phyloP scores from a whole-genome alignment of 2,113 vertebrate species.

The Cryptoleucopteryx plumbea region DNA sequence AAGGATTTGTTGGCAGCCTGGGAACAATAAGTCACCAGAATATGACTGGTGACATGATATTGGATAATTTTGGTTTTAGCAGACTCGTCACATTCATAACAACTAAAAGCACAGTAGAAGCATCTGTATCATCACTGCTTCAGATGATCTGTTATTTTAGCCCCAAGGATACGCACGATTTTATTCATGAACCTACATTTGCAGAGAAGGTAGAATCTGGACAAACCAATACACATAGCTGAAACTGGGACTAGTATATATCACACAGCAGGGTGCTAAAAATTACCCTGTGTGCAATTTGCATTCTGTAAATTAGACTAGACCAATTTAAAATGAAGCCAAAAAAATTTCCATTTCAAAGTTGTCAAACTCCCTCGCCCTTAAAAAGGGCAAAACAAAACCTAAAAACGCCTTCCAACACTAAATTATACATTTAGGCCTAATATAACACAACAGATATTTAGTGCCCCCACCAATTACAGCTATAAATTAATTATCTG shows the following conservation, averaged over 20 bases:
- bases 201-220: not conserved
- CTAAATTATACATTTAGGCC: not conserved
- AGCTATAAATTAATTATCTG: conserved; percentile 35
- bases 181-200: not conserved
- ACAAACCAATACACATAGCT: not conserved
- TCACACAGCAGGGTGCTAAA: not conserved
- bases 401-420: not conserved
- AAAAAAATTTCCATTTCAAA: not conserved
- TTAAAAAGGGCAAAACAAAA: not conserved
- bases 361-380: not conserved
- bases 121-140: not conserved
- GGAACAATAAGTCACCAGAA: not conserved
- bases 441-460: not conserved
- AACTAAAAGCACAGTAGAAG: not conserved
- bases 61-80: not conserved
- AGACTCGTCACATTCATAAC: not conserved
- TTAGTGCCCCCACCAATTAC: not conserved
- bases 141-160: not conserved
- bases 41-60: not conserved
- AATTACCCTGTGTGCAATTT: not conserved
- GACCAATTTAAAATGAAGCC: not conserved
- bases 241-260: not conserved
- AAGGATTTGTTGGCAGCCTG: not conserved
- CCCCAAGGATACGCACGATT: not conserved
- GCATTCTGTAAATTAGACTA: not conserved